A percentile compares a stretch with the other conserved stretches of the same genome.
These are phyloP conservation scores for Cyanoderma ruficeps DNA, from an alignment of 2,113 vertebrate species.

Conservation along the genomic window DNA sequence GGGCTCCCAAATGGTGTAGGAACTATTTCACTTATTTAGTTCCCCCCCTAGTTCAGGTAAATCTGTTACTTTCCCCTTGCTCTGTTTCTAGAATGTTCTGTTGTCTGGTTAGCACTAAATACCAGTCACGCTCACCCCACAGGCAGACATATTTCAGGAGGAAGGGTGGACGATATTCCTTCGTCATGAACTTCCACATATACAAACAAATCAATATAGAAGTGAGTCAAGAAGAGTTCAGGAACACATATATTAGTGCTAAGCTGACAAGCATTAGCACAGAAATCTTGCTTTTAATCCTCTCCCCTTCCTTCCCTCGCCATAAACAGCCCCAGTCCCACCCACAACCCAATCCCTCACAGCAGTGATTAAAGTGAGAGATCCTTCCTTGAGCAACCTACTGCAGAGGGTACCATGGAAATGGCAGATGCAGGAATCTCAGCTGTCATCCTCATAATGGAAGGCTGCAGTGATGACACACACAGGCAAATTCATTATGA, in stretches of 20 bases:
- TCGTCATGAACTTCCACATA: neutral
- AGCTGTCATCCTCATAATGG: neutral
- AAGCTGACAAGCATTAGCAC: neutral
- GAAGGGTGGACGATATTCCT: neutral
- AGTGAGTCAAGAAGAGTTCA: neutral
- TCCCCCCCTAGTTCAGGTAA: neutral
- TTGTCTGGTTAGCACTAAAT: neutral
- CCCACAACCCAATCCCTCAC: neutral
- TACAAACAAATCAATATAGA: slow-evolving; percentile 8
- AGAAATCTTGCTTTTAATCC: neutral
- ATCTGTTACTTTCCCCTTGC: neutral
- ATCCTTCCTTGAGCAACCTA: neutral
- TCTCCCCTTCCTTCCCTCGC: neutral
- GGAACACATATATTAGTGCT: neutral
- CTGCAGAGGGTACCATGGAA: neutral
- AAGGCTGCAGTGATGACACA: neutral
- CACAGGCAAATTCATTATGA: neutral
- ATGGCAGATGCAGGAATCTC: neutral
- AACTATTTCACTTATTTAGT: neutral
- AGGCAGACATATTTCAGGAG: neutral
- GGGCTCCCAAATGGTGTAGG: neutral
- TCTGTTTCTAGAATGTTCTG: neutral
- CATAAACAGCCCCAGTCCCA: neutral
- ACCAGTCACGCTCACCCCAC: fast-evolving
- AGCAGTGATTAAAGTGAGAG: neutral